Base-by-base conservation (phyloP, 2,888 invertebrate species). In the Augiades crinisus region DNA sequence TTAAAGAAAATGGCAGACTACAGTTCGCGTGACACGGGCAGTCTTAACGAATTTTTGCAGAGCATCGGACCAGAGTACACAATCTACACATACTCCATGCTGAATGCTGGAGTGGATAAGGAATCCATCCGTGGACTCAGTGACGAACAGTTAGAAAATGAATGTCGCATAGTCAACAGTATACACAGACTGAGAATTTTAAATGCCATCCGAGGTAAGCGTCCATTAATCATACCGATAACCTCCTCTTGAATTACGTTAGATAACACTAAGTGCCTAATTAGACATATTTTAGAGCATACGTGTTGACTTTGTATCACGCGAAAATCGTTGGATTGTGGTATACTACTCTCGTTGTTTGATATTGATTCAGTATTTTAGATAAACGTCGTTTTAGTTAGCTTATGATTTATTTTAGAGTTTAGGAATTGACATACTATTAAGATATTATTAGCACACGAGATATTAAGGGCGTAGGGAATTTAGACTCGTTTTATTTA, bases 1-100 rank as follows among this genome's bases (percentile, higher is more conserved):
- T 89, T 99, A 59, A 99, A 99, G 81, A 95, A 96, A 78, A 96
- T 98, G 94, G 97, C 99, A 8, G 98, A 99, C 78, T 99, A 99
- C 79, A 97, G 97, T 58, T 98, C 98, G 46, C 93, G 96, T 68
- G 99, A 99, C 78, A 93, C 95, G 4, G 95, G 96, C n/a, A 96
- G 96, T 75, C 92, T 99, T 60, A 96, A 97, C 72, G 93, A 93
- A 55, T 96, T 97, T 75, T 89, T 99, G 33, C 94, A 94, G 71
- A 91, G 91, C 34, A 93, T 99, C 54, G 97, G 96, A 1, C 92
- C 94, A 2, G 98, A 98, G 76, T 97, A 98, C 78, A 95, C 96
- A 46, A 98, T 96, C 62, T 99, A 99, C 83, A 98, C 99, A 0
- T 99, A 99, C 83, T 94, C 95, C 45, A 96, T 99, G 96, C 87